These are phyloP conservation scores for Epirrita christyi DNA, from an alignment of 2,888 invertebrate species.

Conservation along the genomic window DNA sequence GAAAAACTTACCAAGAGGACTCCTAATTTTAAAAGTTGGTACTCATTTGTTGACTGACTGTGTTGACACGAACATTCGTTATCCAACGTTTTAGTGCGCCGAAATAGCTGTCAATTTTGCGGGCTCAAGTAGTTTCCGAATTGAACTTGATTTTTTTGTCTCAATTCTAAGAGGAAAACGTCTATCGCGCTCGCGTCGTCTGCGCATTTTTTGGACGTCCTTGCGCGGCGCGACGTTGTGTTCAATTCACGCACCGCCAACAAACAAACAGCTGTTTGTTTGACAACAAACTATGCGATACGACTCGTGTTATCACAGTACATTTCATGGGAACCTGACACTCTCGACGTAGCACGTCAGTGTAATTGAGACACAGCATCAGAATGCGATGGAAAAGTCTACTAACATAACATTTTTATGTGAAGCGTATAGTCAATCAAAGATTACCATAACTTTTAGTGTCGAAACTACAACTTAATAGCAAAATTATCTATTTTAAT, in stretches of 20 bases:
- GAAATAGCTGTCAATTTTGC: conserved; percentile 45
- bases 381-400: conserved; percentile 34
- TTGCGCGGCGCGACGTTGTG: conserved; percentile 62
- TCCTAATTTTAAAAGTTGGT: conserved; percentile 1
- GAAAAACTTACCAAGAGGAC: conserved; percentile 9
- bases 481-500: background rate
- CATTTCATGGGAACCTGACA: conserved; percentile 33
- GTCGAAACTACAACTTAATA: conserved; percentile 2
- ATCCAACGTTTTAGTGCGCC: conserved; percentile 45
- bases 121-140: conserved; percentile 47
- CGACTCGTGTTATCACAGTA: conserved; percentile 44
- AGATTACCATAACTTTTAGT: conserved; percentile 2
- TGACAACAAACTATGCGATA: conserved; percentile 69
- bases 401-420: conserved; percentile 14
- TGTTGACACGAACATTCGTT: conserved; percentile 33
- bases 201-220: conserved; percentile 61
- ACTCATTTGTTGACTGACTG: conserved; percentile 19
- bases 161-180: conserved; percentile 48
- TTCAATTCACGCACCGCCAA: conserved; percentile 68
- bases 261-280: conserved; percentile 65
- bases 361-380: conserved; percentile 28
- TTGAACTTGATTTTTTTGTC: conserved; percentile 44
- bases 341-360: conserved; percentile 33
- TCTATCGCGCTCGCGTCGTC: conserved; percentile 45
- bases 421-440: conserved; percentile 11